A percentile compares a stretch with the other conserved stretches of the same genome.
Evolutionary conservation across 2,797 vertebrate species (phyloP).

Genomic region (Balearica regulorum): DNA sequence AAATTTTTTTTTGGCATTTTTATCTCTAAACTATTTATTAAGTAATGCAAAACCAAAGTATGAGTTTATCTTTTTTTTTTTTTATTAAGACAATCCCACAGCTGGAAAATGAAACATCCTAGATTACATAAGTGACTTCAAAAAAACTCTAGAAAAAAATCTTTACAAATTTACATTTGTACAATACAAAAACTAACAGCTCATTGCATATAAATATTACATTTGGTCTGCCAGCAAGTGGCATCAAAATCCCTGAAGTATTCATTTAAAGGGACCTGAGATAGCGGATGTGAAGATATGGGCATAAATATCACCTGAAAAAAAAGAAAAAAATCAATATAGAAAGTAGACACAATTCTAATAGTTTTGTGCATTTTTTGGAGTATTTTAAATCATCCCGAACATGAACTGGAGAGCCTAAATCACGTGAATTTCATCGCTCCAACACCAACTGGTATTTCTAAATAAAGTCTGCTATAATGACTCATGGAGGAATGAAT

Average conservation of each 20-base stretch:
- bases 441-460: neutral
- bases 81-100: slow-evolving; percentile 73
- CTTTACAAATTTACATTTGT: slow-evolving; percentile 76
- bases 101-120: slow-evolving; percentile 70
- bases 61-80: slow-evolving; percentile 16
- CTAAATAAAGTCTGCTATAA: slow-evolving; percentile 7
- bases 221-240: slow-evolving; percentile 76
- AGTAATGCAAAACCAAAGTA: slow-evolving; percentile 28
- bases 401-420: neutral
- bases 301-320: slow-evolving; percentile 63
- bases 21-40: neutral
- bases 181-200: slow-evolving; percentile 78
- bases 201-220: slow-evolving; percentile 81
- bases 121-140: slow-evolving; percentile 68
- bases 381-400: slow-evolving; percentile 32
- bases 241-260: slow-evolving; percentile 78
- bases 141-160: slow-evolving; percentile 66
- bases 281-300: slow-evolving; percentile 66
- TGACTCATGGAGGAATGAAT: neutral
- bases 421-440: neutral
- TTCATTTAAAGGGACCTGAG: slow-evolving; percentile 77
- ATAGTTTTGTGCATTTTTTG: slow-evolving; percentile 63
- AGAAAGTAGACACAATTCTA: slow-evolving; percentile 55
- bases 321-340: slow-evolving; percentile 45
- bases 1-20: neutral